These are phyloP conservation scores for Bombyx mori DNA, from an alignment of 1,140 invertebrate species.

Conservation along the genomic window ASM3026992v2 NC_085129.1:5973001-5973500, in stretches of 20 bases:
- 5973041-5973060: background rate
- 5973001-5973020: too few species aligned
- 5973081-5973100: background rate
- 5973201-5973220: conserved; percentile 14
- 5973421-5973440: too few species aligned
- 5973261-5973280: conserved; percentile 29
- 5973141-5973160: too few species aligned
- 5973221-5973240: conserved; percentile 49
- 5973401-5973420: too few species aligned
- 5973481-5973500: too few species aligned
- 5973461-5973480: too few species aligned
- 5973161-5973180: too few species aligned
- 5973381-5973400: too few species aligned
- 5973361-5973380: background rate
- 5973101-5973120: background rate
- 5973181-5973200: conserved; percentile 2
- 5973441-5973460: too few species aligned
- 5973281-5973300: conserved; percentile 11
- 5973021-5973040: too few species aligned
- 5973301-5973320: conserved; percentile 7
- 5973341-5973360: conserved; percentile 22
- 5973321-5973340: conserved; percentile 6
- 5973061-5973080: background rate
- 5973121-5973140: background rate
- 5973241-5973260: conserved; percentile 57